A percentile compares a stretch with the other conserved stretches of the same genome.
These are phyloP conservation scores for Strix aluco DNA, from an alignment of 2,113 vertebrate genomes.

Conservation along the genomic window DNA sequence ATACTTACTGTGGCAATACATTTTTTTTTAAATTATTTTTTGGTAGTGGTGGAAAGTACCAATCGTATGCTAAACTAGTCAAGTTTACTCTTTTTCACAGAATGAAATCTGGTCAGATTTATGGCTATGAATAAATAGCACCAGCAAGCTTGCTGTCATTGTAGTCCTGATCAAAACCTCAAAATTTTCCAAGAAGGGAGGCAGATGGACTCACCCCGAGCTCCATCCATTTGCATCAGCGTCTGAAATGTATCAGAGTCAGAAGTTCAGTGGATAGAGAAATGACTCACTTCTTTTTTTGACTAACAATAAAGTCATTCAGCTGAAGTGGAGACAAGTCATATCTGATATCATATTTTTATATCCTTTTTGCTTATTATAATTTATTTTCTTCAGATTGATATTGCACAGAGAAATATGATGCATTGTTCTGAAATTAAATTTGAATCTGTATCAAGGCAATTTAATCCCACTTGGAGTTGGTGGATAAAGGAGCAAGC, in stretches of 20 bases:
- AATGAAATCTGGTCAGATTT: background rate
- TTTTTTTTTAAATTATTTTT: background rate
- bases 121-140: background rate
- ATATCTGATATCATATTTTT: conserved; percentile 45
- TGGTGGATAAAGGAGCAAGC: conserved; percentile 44
- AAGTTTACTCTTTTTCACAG: background rate
- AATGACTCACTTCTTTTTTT: conserved; percentile 35
- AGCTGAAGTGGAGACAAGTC: conserved; percentile 59
- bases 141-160: background rate
- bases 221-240: background rate
- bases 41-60: background rate
- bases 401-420: conserved; percentile 51
- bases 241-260: conserved; percentile 20
- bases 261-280: conserved; percentile 38
- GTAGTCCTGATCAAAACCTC: conserved; percentile 5
- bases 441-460: conserved; percentile 67
- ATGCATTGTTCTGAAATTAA: conserved; percentile 62
- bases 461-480: conserved; percentile 43
- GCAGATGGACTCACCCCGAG: background rate
- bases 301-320: conserved; percentile 54
- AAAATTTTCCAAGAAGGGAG: background rate
- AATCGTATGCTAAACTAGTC: background rate
- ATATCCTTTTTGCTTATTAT: conserved; percentile 47
- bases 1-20: background rate
- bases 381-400: conserved; percentile 49